These are phyloP conservation scores for Hystrix brachyura DNA, from an alignment of 2,113 vertebrate species.

Conservation along the genomic window DNA sequence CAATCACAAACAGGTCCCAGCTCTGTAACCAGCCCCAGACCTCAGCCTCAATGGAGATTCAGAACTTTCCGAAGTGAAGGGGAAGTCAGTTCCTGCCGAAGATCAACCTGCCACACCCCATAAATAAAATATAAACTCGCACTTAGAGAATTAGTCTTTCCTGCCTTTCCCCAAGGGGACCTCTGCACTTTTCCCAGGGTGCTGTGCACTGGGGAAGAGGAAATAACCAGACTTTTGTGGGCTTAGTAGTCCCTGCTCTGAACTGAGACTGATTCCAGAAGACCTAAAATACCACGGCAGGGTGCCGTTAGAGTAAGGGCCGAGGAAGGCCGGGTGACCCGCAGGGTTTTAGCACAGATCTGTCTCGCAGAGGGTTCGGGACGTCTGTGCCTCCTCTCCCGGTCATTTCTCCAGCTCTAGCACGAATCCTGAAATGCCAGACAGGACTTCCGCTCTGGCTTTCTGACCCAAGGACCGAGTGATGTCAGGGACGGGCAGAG, in stretches of 20 bases:
- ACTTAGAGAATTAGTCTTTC: neutral
- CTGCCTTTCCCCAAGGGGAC: neutral
- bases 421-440: neutral
- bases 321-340: too few relatives aligned
- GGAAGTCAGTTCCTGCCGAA: neutral
- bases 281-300: neutral
- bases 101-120: neutral
- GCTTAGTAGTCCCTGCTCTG: neutral
- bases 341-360: neutral
- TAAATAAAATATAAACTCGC: too few relatives aligned
- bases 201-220: neutral
- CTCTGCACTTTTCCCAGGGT: neutral
- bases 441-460: neutral
- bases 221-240: neutral
- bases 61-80: neutral
- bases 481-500: neutral
- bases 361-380: neutral
- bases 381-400: neutral
- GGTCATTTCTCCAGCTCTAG: neutral
- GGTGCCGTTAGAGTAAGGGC: neutral
- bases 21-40: neutral
- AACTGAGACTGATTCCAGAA: neutral
- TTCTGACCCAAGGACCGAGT: neutral
- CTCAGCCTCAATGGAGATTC: neutral
- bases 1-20: neutral